phyloP scores from a whole-genome alignment of 2,888 invertebrate species.

The Mesorhabditis sp. region DNA sequence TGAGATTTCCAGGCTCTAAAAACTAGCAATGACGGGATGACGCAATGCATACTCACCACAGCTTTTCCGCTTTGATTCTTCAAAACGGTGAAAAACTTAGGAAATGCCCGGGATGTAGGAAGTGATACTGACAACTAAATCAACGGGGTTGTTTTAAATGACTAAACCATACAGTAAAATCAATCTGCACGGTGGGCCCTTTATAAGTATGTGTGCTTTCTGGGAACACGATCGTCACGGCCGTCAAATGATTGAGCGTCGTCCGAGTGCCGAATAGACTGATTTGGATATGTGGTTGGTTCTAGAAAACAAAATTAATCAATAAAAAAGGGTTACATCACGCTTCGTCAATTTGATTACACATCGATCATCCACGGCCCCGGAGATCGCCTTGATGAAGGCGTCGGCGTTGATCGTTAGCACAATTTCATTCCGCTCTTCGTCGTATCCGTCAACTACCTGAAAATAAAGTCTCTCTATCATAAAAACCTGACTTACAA shows the following conservation, averaged over 20 bases:
- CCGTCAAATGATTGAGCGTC: not conserved
- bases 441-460: conserved; percentile 4
- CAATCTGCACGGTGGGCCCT: not conserved
- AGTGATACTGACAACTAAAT: not conserved
- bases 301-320: conserved; percentile 3
- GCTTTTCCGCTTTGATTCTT: not conserved
- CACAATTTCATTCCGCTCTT: conserved; percentile 6
- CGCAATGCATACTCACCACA: not conserved
- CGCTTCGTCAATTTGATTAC: conserved; percentile 3
- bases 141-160: no score
- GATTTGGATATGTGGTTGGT: not conserved
- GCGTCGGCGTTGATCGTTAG: not conserved
- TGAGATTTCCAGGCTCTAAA: not conserved
- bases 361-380: not conserved
- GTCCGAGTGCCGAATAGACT: not conserved
- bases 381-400: not conserved
- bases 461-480: not conserved
- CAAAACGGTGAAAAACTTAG: not conserved
- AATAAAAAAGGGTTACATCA: not conserved
- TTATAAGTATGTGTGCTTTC: conserved; percentile 1
- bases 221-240: not conserved
- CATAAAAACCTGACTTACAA: not conserved
- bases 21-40: not conserved
- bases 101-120: not conserved
- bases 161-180: not conserved